Conservation (phyloP, 2,113 vertebrate species). For the Python bivittatus region DNA sequence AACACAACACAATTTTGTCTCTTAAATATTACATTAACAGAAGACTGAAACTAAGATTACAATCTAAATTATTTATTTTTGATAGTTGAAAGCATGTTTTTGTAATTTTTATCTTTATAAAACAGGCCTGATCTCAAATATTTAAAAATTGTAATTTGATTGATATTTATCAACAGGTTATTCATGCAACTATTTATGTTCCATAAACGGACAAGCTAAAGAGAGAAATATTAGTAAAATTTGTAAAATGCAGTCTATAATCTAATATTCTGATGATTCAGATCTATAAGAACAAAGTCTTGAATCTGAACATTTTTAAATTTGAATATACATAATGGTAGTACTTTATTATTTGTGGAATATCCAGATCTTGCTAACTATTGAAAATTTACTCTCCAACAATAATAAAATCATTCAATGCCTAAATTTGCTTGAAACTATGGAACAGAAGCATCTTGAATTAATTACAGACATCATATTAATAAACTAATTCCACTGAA, state of each 20-base stretch:
- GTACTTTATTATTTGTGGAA: neutral
- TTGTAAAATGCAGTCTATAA: conserved; percentile 38
- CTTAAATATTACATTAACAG: conserved; percentile 80
- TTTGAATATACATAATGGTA: conserved; percentile 36
- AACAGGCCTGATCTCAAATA: conserved; percentile 32
- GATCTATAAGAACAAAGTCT: conserved; percentile 29
- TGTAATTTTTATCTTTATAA: conserved; percentile 40
- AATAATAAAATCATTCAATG: conserved; percentile 33
- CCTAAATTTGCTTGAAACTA: conserved; percentile 6
- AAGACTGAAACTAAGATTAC: conserved; percentile 74
- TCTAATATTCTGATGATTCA: conserved; percentile 43
- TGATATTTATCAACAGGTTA: neutral
- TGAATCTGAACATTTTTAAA: conserved; percentile 43
- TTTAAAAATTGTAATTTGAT: conserved; percentile 37
- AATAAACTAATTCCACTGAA: conserved; percentile 27
- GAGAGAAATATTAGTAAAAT: conserved; percentile 43
- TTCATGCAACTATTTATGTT: conserved; percentile 41
- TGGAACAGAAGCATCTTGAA: neutral
- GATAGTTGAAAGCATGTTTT: conserved; percentile 58
- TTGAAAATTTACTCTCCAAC: conserved; percentile 32
- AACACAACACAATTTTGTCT: conserved; percentile 82
- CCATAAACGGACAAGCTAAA: conserved; percentile 33
- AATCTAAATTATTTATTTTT: conserved; percentile 67
- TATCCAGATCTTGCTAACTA: conserved; percentile 28
- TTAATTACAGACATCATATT: conserved; percentile 43